Conservation (phyloP, 2,113 vertebrate species). For the Siphamia tubifer region DNA sequence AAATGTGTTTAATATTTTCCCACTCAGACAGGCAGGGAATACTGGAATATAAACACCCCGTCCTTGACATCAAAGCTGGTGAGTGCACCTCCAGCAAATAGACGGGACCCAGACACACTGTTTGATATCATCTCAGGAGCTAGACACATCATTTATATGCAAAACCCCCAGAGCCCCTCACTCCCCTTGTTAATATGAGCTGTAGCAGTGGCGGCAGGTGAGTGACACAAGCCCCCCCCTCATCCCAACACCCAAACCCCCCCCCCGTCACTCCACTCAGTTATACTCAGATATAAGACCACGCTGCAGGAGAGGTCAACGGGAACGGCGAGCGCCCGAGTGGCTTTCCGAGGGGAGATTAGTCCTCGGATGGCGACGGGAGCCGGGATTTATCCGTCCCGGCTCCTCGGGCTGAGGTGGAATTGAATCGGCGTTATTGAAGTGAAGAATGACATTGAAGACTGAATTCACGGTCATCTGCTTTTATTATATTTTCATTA, state of each 20-base stretch:
- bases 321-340: conserved; percentile 29
- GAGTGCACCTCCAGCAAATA: not conserved
- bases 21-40: not conserved
- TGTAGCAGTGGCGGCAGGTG: conserved; percentile 54
- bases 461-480: conserved; percentile 66
- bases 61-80: conserved; percentile 50
- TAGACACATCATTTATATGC: conserved; percentile 75
- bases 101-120: conserved; percentile 5
- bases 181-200: conserved; percentile 70
- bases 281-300: conserved; percentile 29
- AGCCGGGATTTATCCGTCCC: conserved; percentile 57
- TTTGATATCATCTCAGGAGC: conserved; percentile 57
- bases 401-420: conserved; percentile 45
- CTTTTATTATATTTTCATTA: conserved; percentile 71
- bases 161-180: conserved; percentile 59
- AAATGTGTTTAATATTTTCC: conserved; percentile 9
- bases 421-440: conserved; percentile 61
- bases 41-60: conserved; percentile 41
- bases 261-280: not conserved
- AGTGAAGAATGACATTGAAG: conserved; percentile 67
- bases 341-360: conserved; percentile 66
- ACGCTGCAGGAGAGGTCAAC: conserved; percentile 58
- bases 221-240: conserved; percentile 50
- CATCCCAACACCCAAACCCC: no score
- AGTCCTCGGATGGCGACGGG: conserved; percentile 43